phyloP scores from a whole-genome alignment of 2,888 invertebrate genomes.

The Doris montereyensis region DNA sequence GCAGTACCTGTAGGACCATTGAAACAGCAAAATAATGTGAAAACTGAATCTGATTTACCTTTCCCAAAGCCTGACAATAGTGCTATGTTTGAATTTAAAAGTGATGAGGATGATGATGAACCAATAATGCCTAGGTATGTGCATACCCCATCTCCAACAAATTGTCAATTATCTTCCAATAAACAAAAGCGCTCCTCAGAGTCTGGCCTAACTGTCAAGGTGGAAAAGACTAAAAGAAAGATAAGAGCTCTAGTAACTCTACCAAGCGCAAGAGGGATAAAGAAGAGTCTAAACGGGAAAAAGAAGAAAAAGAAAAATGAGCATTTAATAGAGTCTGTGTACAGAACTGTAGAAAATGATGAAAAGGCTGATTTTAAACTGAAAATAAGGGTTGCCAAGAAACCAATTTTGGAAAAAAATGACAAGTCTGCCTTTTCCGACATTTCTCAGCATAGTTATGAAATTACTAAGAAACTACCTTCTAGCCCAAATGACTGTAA shows the following conservation, averaged over 20 bases:
- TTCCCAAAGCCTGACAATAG: conserved; percentile 40
- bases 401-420: conserved; percentile 45
- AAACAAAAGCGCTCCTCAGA: conserved; percentile 47
- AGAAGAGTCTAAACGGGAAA: conserved; percentile 60
- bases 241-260: conserved; percentile 57
- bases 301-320: conserved; percentile 54
- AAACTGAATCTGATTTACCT: conserved; percentile 10
- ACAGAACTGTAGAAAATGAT: conserved; percentile 60
- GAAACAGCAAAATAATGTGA: conserved; percentile 37
- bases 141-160: conserved; percentile 56
- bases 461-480: conserved; percentile 38
- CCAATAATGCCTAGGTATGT: conserved; percentile 49
- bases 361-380: conserved; percentile 59
- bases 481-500: conserved; percentile 40
- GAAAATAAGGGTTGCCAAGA: conserved; percentile 55
- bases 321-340: conserved; percentile 52
- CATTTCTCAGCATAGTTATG: conserved; percentile 39
- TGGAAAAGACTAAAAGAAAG: conserved; percentile 62
- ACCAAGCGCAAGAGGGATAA: conserved; percentile 59
- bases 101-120: conserved; percentile 64
- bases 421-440: conserved; percentile 35
- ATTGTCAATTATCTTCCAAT: conserved; percentile 59
- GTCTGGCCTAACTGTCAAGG: conserved; percentile 49
- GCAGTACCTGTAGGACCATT: conserved; percentile 31
- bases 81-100: conserved; percentile 62